Percentiles rank a stretch among this genome's conserved stretches.
Evolutionary conservation across 2,113 vertebrate species (phyloP).

Genomic region (Chaetorhynchus papuensis): DNA sequence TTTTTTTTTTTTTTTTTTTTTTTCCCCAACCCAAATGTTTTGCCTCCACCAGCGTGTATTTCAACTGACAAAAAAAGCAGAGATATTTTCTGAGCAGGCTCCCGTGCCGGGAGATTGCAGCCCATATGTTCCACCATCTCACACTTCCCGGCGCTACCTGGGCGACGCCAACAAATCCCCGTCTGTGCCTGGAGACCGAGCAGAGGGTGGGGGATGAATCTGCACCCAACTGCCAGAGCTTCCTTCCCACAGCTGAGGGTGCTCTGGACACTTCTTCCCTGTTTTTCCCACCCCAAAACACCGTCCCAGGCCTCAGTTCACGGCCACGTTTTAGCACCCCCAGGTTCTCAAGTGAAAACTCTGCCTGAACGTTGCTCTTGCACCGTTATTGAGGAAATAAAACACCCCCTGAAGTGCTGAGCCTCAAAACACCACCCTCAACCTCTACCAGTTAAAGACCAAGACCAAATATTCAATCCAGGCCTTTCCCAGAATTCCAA

Average conservation of each 20-base stretch:
- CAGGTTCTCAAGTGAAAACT: neutral
- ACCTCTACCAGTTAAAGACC: neutral
- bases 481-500: neutral
- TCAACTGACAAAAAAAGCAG: constrained; percentile 31
- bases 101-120: constrained; percentile 21
- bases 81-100: constrained; percentile 32
- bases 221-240: neutral
- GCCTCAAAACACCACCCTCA: neutral
- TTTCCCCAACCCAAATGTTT: neutral
- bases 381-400: neutral
- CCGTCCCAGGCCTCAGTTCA: neutral
- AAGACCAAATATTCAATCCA: neutral
- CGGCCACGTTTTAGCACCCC: rapidly evolving
- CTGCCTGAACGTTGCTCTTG: neutral
- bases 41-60: constrained; percentile 1
- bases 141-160: constrained; percentile 36
- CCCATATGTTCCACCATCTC: constrained; percentile 63
- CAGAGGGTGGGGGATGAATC: neutral
- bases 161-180: constrained; percentile 2
- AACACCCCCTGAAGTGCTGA: neutral
- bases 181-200: constrained; percentile 27
- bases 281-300: neutral
- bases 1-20: too few species aligned
- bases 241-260: neutral
- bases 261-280: neutral